Conservation (phyloP, 1,140 invertebrate species). For the Lordiphosa stackelbergi region DNA sequence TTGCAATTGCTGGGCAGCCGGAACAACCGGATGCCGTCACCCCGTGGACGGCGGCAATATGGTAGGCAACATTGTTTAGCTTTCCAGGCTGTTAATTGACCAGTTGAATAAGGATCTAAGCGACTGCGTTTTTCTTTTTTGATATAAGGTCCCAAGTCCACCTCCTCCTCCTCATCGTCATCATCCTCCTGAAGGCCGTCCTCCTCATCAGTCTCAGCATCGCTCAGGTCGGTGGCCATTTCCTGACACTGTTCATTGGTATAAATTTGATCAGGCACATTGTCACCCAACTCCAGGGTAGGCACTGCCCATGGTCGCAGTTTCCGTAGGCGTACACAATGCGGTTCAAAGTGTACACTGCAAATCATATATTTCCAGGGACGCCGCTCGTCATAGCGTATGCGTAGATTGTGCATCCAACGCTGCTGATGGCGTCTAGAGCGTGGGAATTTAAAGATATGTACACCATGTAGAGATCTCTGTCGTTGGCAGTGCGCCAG, state of each 20-base stretch:
- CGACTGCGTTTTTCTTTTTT: conserved; percentile 34
- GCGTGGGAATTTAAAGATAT: conserved; percentile 60
- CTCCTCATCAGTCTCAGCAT: conserved; percentile 22
- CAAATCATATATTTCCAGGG: conserved; percentile 68
- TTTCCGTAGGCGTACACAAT: conserved; percentile 50
- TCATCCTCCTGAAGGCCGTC: conserved; percentile 34
- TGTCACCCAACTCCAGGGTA: conserved; percentile 53
- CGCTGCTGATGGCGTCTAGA: conserved; percentile 45
- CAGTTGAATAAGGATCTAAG: conserved; percentile 22
- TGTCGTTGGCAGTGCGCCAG: conserved; percentile 57
- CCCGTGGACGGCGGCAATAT: conserved; percentile 51
- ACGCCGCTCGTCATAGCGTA: conserved; percentile 48
- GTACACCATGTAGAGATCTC: conserved; percentile 49
- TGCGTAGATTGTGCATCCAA: conserved; percentile 62
- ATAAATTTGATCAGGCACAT: conserved; percentile 44
- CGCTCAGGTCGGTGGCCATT: conserved; percentile 25
- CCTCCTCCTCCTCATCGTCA: conserved; percentile 24
- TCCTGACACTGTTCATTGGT: conserved; percentile 49
- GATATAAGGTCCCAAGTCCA: conserved; percentile 4
- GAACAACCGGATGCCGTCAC: conserved; percentile 61
- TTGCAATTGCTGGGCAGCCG: conserved; percentile 47
- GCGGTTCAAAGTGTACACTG: conserved; percentile 58
- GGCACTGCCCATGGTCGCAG: conserved; percentile 58
- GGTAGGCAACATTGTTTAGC: conserved; percentile 59
- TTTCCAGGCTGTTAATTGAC: conserved; percentile 41